Conservation (phyloP, 2,797 vertebrate species). For the Nannoperca australis region DNA sequence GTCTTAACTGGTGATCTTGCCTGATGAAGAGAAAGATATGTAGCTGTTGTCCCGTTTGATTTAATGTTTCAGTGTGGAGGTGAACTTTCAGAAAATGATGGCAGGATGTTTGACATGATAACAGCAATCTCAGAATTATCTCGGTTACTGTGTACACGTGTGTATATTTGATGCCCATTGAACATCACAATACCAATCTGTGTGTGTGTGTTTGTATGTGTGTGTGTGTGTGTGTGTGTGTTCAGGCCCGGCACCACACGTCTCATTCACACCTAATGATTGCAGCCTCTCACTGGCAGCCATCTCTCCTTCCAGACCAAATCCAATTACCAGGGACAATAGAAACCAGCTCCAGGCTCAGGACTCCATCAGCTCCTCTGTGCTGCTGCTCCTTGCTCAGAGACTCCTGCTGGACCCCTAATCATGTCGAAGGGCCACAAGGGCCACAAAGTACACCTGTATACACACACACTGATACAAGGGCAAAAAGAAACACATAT, state of each 20-base stretch:
- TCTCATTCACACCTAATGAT: conserved; percentile 82
- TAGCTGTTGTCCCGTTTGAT: conserved; percentile 18
- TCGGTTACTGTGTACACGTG: conserved; percentile 10
- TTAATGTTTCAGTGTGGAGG: conserved; percentile 7
- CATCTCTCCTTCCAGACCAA: conserved; percentile 76
- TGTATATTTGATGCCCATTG: background rate
- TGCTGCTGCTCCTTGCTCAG: conserved; percentile 51
- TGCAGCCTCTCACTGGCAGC: conserved; percentile 66
- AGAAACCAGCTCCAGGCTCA: conserved; percentile 67
- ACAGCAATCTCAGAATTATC: conserved; percentile 34
- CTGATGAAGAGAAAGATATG: background rate
- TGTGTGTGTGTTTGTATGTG: conserved; percentile 11
- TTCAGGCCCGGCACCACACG: conserved; percentile 34
- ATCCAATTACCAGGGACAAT: conserved; percentile 86
- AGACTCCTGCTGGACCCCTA: conserved; percentile 70
- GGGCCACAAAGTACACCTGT: conserved; percentile 58
- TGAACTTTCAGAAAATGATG: conserved; percentile 8
- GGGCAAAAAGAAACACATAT: conserved; percentile 22
- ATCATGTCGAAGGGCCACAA: conserved; percentile 76
- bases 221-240: conserved; percentile 27
- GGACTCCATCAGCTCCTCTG: conserved; percentile 66
- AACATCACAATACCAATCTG: conserved; percentile 31
- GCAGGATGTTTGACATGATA: conserved; percentile 39
- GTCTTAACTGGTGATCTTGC: background rate
- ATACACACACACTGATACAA: conserved; percentile 4